phyloP scores from a whole-genome alignment of 2,113 vertebrate species.

The Paramisgurnus dabryanus region DNA sequence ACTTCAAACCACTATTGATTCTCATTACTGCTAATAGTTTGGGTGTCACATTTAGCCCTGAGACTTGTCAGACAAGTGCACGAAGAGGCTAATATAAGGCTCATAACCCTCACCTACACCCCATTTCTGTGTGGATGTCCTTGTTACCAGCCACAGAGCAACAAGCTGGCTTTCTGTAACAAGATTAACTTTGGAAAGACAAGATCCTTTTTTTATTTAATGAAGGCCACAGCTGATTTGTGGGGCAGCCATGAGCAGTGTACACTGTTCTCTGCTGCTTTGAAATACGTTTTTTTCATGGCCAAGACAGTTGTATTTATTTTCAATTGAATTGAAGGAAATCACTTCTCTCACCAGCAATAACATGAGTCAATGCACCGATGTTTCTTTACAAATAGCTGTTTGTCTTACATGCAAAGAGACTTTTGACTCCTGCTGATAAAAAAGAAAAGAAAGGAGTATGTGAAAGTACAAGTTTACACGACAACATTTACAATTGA shows the following conservation, averaged over 20 bases:
- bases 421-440: not conserved
- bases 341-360: not conserved
- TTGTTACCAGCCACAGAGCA: conserved; percentile 8
- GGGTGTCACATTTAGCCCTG: conserved; percentile 23
- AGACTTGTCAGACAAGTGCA: conserved; percentile 2
- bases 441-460: not conserved
- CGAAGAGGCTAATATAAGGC: conserved; percentile 1
- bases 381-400: not conserved
- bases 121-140: not conserved
- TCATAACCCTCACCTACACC: conserved; percentile 2
- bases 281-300: conserved; percentile 27
- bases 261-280: conserved; percentile 3
- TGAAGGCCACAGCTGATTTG: conserved; percentile 6
- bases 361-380: conserved; percentile 3
- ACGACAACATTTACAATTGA: too few relatives aligned
- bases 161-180: not conserved
- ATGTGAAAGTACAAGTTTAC: too few relatives aligned
- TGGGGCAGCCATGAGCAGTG: not conserved
- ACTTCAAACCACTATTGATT: conserved; percentile 45
- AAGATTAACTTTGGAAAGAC: conserved; percentile 7
- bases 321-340: not conserved
- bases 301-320: conserved; percentile 24
- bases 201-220: conserved; percentile 12
- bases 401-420: not conserved
- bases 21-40: conserved; percentile 38